These are phyloP conservation scores for Sturnus vulgaris DNA, from an alignment of 2,113 vertebrate genomes.

Conservation along the genomic window DNA sequence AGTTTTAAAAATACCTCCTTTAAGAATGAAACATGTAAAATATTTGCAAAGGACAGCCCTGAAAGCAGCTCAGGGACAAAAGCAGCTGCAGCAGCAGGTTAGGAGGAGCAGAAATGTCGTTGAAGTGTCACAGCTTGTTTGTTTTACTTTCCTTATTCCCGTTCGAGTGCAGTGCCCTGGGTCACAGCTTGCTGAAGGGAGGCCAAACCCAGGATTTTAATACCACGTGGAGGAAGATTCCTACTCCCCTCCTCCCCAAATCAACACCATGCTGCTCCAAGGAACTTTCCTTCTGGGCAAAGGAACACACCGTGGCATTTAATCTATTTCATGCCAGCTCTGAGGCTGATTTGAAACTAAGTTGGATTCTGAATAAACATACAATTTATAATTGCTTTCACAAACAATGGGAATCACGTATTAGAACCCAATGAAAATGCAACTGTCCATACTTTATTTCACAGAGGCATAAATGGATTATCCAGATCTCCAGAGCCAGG, in stretches of 20 bases:
- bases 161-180: background rate
- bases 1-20: background rate
- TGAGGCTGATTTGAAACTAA: background rate
- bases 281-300: background rate
- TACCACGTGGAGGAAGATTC: background rate
- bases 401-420: background rate
- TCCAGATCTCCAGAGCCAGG: background rate
- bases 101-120: background rate
- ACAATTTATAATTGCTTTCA: background rate
- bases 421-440: background rate
- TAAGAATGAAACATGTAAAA: background rate
- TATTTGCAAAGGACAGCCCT: background rate
- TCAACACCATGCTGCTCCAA: background rate
- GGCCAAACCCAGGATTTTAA: background rate
- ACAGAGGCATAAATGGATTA: background rate
- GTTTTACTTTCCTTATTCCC: background rate
- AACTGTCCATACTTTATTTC: background rate
- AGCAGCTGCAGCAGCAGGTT: background rate
- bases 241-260: background rate
- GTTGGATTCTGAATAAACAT: background rate
- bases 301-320: background rate
- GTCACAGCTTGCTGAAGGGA: background rate
- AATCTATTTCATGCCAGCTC: background rate
- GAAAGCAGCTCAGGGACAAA: background rate
- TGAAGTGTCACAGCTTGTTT: background rate